Percentiles rank a stretch among this genome's conserved stretches.
Evolutionary conservation across 1,140 invertebrate species (phyloP).

Genomic region (Pogonognathellus flavescens): DNA sequence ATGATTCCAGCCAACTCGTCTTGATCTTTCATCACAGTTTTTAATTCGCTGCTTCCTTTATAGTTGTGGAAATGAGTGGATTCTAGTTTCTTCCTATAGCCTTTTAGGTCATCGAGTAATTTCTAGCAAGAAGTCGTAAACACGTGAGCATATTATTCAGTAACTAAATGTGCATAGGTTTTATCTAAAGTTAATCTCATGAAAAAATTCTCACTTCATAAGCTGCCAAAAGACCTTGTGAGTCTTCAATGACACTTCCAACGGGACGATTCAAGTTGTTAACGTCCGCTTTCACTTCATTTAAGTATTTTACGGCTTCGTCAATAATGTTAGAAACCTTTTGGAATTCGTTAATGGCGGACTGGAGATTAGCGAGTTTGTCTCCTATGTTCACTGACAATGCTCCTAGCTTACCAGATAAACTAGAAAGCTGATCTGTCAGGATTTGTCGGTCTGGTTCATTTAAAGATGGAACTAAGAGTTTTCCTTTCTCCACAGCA

Average conservation of each 20-base stretch:
- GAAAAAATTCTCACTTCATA: conserved; percentile 75
- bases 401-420: conserved; percentile 82
- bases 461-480: conserved; percentile 83
- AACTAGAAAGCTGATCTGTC: conserved; percentile 81
- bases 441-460: conserved; percentile 86
- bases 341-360: conserved; percentile 83
- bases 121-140: conserved; percentile 68
- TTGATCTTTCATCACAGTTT: conserved; percentile 83
- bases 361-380: conserved; percentile 79
- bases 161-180: not conserved
- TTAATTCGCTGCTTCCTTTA: conserved; percentile 74
- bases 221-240: conserved; percentile 80
- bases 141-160: not conserved
- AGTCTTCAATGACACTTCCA: conserved; percentile 86
- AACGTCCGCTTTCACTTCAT: conserved; percentile 84
- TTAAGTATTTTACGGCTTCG: conserved; percentile 84
- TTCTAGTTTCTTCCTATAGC: conserved; percentile 83
- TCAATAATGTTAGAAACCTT: conserved; percentile 82
- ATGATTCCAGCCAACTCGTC: conserved; percentile 82
- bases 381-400: conserved; percentile 83
- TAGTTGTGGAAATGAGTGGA: conserved; percentile 72
- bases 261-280: conserved; percentile 87
- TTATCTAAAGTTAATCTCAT: not conserved
- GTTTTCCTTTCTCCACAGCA: conserved; percentile 83
- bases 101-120: conserved; percentile 83